Evolutionary conservation across 2,113 vertebrate genomes (phyloP).

Genomic region (Athene cunicularia): DNA sequence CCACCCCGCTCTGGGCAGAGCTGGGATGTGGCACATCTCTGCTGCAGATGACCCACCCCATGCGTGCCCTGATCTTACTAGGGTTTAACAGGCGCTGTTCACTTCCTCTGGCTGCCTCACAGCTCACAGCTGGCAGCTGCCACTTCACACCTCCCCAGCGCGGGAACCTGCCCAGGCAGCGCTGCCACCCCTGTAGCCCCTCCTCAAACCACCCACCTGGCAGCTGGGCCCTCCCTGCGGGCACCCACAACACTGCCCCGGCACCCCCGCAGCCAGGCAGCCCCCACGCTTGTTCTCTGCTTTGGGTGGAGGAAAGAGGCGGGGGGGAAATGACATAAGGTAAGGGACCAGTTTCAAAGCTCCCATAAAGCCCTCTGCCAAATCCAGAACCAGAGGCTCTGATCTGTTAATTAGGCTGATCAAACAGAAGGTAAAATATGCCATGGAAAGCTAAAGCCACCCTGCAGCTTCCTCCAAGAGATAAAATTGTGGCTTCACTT

Average conservation of each 20-base stretch:
- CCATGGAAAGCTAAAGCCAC: not conserved
- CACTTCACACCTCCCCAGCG: not conserved
- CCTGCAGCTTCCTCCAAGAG: not conserved
- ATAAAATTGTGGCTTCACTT: not conserved
- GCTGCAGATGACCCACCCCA: not conserved
- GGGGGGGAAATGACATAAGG: too few relatives aligned
- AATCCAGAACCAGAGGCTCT: not conserved
- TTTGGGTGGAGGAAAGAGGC: not conserved
- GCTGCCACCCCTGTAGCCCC: not conserved
- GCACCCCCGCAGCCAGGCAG: not conserved
- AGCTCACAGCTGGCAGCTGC: not conserved
- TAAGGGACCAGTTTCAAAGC: not conserved
- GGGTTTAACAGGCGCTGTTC: accelerated
- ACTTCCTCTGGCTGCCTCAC: not conserved
- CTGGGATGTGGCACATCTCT: accelerated
- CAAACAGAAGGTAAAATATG: not conserved
- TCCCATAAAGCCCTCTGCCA: not conserved
- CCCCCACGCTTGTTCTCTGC: accelerated
- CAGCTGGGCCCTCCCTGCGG: not conserved
- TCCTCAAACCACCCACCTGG: not conserved
- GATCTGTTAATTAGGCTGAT: not conserved
- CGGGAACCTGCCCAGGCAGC: not conserved
- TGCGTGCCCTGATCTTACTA: accelerated
- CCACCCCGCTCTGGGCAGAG: not conserved
- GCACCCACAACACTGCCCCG: not conserved